Evolutionary conservation across 2,797 vertebrate genomes (phyloP), one percentile per base, ranked within the genome.

Genomic region (Valencia hispanica): DNA sequence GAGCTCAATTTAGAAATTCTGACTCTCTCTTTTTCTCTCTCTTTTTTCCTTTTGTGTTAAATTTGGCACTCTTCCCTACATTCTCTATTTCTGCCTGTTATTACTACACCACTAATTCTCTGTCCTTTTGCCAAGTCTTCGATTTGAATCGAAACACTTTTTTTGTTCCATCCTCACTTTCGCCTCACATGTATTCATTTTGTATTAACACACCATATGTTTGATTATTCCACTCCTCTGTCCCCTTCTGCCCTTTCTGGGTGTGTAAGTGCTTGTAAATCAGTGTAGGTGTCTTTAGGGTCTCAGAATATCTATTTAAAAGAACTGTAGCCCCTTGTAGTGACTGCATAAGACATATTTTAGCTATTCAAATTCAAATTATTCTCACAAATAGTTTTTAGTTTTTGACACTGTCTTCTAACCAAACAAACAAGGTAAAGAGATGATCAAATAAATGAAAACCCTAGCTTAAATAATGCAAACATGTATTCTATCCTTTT

Each of bases 121-220:
- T 75, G 55, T 7, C 73, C 73, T 43, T 47, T 27, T 61, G 32
- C 51, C 47, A 71, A n/a, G 68, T 85, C 86, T 83, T 78, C 34
- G 73, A 75, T 88, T 91, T 82, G 77, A 86, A 84, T 87, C 79
- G 86, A 74, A 47, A 80, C 68, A 72, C 68, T 30, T 68, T 18
- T 48, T 30, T 73, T 70, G 27, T 47, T 48, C 36, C 51, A 14
- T 65, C 68, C 73, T 41, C 39, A 72, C 65, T 43, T 69, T 53
- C 51, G 53, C 68, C 22, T 9, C 80, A 73, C 30, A 8, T 68
- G 77, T 86, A 88, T 86, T 83, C 75, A 83, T 84, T 92, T 83
- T 77, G 39, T 55, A 90, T 92, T 78, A 86, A 87, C 79, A 51
- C 78, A 65, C 68, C 75, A 70, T 70, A 39, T 43, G 79, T 81